Evolutionary conservation across 2,113 vertebrate species (phyloP), one percentile per base, ranked within the genome.

Genomic region (Limnothrissa miodon): DNA sequence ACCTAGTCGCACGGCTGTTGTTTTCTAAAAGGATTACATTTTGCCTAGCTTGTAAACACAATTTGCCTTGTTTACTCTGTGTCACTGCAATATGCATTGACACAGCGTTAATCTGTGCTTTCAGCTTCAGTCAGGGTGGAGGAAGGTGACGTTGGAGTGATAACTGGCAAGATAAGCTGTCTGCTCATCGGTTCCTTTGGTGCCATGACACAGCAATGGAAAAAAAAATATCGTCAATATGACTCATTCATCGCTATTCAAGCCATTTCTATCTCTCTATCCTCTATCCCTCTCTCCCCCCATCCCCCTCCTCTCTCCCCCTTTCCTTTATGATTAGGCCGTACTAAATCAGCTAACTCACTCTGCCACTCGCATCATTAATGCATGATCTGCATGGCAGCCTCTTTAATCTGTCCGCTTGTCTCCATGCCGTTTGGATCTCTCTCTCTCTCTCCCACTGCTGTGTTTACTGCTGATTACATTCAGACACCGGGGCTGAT

Each of bases 391-490:
- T 36, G 83, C 74, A 80, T 39, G 80, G 78, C 66, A 53, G 81
- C 19, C 53, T 81, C 83, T 62, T 78, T 85, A 85, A 87, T 85
- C 83, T 80, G 39, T 84, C 81, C 83, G 62, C 87, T 85, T 79
- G 87, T 80, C 46, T 33, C 48, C 83, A 78, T 19, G 23, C 62
- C 39, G 82, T 80, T 83, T 85, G 80, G 78, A 85, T 87, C 80
- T 88, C 83, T 79, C 66, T 78, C 45, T 87, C 44, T 45, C 79
- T 19, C 78, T 80, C 79, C 45, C 82, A 39, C 86, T 29, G 53
- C 79, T 19, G 79, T 80, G 86, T 83, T 87, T 82, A 79, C 88
- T 79, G n/a, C 70, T 86, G 84, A 85, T 85, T 84, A 78, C 79
- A 80, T 86, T 80, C 83, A 78, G 51, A 78, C 62, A 51, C 81